Conservation (phyloP, 2,888 invertebrate genomes). For the Frankliniella intonsa region DNA sequence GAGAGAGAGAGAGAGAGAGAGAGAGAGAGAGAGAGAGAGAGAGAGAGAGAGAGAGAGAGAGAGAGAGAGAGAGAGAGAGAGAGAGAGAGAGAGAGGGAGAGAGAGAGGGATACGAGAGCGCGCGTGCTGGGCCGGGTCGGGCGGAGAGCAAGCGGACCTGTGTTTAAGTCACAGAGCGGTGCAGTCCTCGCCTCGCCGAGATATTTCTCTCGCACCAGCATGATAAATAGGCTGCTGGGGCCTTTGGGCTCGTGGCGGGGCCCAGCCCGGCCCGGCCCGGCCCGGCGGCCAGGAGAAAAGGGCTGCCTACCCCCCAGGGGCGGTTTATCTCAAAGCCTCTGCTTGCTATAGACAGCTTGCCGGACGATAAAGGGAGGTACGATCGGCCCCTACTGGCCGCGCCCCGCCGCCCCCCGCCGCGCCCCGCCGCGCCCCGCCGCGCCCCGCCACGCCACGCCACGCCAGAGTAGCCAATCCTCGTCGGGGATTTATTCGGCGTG, state of each 20-base stretch:
- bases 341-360: slow-evolving; percentile 24
- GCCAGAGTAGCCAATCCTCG: no score
- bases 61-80: no score
- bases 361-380: not conserved
- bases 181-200: not conserved
- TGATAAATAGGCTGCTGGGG: not conserved
- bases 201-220: not conserved
- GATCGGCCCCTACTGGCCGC: no score
- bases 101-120: no score
- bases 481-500: no score
- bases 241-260: not conserved
- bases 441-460: no score
- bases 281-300: no score
- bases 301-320: slow-evolving; percentile 4
- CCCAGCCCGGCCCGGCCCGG: not conserved
- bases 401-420: not conserved
- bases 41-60: no score
- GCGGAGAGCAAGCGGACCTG: not conserved
- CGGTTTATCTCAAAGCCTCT: slow-evolving; percentile 25
- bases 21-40: no score
- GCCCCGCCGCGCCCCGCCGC: not conserved
- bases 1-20: no score
- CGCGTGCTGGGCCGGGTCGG: no score
- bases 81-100: no score
- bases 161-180: not conserved